Percentiles rank a stretch among this genome's conserved stretches.
Conservation (phyloP, 2,888 invertebrate species). For the Abrostola tripartita region DNA sequence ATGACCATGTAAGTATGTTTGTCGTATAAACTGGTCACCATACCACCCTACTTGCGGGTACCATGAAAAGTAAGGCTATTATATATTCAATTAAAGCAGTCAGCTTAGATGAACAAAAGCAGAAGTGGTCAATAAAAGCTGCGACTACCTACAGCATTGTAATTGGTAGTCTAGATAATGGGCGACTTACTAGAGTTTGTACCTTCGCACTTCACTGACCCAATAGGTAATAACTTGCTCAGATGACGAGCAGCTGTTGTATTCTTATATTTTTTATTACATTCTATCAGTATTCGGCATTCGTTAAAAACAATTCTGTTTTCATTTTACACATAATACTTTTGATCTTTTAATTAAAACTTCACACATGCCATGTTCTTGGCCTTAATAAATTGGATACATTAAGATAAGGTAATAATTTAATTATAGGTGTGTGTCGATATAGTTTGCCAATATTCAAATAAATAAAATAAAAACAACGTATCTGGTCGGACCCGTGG, state of each 20-base stretch:
- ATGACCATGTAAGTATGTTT: too few relatives aligned
- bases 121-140: not conserved
- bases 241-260: slow-evolving; percentile 43
- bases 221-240: slow-evolving; percentile 10
- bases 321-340: slow-evolving; percentile 32
- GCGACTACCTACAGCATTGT: not conserved
- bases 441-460: slow-evolving; percentile 23
- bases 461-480: slow-evolving; percentile 26
- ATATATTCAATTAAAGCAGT: not conserved
- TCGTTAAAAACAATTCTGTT: slow-evolving; percentile 25
- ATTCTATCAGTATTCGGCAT: slow-evolving; percentile 11
- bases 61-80: too few relatives aligned
- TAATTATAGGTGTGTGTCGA: slow-evolving; percentile 30
- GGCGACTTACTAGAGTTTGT: not conserved
- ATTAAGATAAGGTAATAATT: slow-evolving; percentile 47
- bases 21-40: too few relatives aligned
- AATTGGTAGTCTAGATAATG: not conserved
- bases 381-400: slow-evolving; percentile 38
- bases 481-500: slow-evolving; percentile 28
- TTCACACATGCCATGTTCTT: slow-evolving; percentile 34
- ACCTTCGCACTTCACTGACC: slow-evolving; percentile 8
- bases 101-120: not conserved
- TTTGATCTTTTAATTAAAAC: slow-evolving; percentile 40
- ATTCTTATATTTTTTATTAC: slow-evolving; percentile 31
- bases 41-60: too few relatives aligned